Base-by-base conservation (phyloP, 1,140 invertebrate genomes). In the Drosophila melanica region DNA sequence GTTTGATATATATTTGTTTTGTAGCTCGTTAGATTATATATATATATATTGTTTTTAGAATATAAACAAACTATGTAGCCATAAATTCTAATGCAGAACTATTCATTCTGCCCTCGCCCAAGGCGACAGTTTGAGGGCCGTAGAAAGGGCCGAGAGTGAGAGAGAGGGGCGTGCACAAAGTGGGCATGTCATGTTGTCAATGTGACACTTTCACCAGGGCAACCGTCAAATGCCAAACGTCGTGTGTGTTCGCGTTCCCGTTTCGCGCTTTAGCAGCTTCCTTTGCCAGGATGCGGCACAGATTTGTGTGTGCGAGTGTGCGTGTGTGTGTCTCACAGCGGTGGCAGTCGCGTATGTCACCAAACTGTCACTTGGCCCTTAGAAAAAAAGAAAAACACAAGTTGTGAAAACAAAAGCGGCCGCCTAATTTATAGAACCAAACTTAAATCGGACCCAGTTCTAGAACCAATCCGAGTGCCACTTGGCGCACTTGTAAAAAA, bases 351-450 rank as follows among this genome's bases (percentile, higher is more conserved):
- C 75, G 71, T 78, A 79, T 82, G 84, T 87, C 82, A 87, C 76
- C 79, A 75, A 62, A 85, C 74, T 72, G 79, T 82, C 79, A 82
- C 75, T n/a, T 16, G 37, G 10, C 20, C 11, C 41, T 7, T 6
- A 1, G 23, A 27, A 64, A 63, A 71, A 54, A 47, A 57, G 67
- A 71, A 78, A 71, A 78, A 87, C 79, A 87, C 82, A 89, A 87
- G 84, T 87, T 87, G 79, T 79, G 73, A 89, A 87, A 87, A 87
- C 82, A 87, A 79, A 86, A 58, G 45, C 78, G 69, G 79, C 70
- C 78, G 79, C 48, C 64, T 69, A 77, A 77, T 77, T 77, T 77
- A 74, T 68, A 37, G 62, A 57, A 35, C 33, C 33, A 0, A 35
- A 35, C 27, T 7, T 7, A 27, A 7, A 5, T 7, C 27, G 27